Evolutionary conservation across 2,113 vertebrate species (phyloP).

Genomic region (Stigmatopora nigra): DNA sequence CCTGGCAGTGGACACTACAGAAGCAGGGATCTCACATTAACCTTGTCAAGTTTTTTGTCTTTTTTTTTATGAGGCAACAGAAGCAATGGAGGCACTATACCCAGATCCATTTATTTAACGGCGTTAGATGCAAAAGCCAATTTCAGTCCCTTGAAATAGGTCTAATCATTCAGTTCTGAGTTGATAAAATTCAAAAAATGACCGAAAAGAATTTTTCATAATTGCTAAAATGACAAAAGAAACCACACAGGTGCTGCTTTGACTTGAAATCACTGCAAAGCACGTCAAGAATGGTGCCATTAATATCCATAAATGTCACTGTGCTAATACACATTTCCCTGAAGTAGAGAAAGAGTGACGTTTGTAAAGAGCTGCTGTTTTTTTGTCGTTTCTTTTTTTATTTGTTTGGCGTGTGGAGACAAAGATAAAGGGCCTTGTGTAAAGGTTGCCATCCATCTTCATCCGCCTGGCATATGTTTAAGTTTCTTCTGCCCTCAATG

Average conservation of each 20-base stretch:
- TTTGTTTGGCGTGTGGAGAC: conserved; percentile 48
- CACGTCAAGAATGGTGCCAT: conserved; percentile 19
- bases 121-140: conserved; percentile 4
- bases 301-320: conserved; percentile 59
- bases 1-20: neutral
- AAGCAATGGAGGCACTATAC: conserved; percentile 13
- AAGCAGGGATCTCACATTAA: conserved; percentile 9
- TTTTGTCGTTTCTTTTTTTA: neutral
- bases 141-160: no score
- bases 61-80: conserved; percentile 3
- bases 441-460: conserved; percentile 71
- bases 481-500: conserved; percentile 50
- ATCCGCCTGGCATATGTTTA: conserved; percentile 58
- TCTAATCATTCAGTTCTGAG: no score
- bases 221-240: neutral
- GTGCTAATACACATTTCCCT: conserved; percentile 44
- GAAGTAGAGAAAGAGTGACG: conserved; percentile 24
- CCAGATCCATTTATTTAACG: conserved; percentile 36
- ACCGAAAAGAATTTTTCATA: neutral
- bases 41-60: conserved; percentile 16
- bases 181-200: neutral
- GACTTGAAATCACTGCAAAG: conserved; percentile 12
- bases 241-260: conserved; percentile 20
- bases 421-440: conserved; percentile 52
- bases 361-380: conserved; percentile 42